These are phyloP conservation scores for Arrhopalites spinosus DNA, from an alignment of 2,888 invertebrate genomes.

Conservation along the genomic window DNA sequence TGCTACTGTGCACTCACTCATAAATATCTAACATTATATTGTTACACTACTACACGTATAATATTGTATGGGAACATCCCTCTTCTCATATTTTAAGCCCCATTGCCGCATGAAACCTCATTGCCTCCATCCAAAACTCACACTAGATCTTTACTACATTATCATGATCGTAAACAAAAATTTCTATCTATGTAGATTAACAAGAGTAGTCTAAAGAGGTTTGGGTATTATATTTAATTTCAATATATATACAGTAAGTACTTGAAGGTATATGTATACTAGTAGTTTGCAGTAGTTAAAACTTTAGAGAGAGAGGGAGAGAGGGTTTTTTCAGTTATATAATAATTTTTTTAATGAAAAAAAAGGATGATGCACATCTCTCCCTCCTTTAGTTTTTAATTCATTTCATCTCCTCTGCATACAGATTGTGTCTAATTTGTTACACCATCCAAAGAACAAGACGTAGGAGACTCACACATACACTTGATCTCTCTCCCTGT, in stretches of 20 bases:
- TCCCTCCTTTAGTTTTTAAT: neutral
- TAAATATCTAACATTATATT: constrained; percentile 19
- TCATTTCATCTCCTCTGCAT: constrained; percentile 12
- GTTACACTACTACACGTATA: neutral
- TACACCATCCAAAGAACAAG: neutral
- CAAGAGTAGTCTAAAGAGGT: too few species aligned
- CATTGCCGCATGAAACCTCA: too few species aligned
- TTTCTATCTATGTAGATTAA: too few species aligned
- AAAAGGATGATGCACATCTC: too few species aligned
- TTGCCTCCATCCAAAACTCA: neutral
- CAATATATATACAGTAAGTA: too few species aligned
- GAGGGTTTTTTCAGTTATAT: too few species aligned
- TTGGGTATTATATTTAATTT: too few species aligned
- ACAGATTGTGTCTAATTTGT: constrained; percentile 4
- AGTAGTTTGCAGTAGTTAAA: too few species aligned
- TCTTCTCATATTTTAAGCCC: constrained; percentile 27
- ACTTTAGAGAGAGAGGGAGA: too few species aligned
- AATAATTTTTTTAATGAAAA: too few species aligned
- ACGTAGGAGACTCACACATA: neutral
- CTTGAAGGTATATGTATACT: too few species aligned
- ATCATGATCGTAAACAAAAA: too few species aligned
- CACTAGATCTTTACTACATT: neutral
- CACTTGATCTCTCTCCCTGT: neutral
- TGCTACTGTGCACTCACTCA: constrained; percentile 24
- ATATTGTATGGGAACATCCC: constrained; percentile 21